Base-by-base conservation (phyloP, 2,888 invertebrate genomes). In the Drosophila suboccidentalis region DNA sequence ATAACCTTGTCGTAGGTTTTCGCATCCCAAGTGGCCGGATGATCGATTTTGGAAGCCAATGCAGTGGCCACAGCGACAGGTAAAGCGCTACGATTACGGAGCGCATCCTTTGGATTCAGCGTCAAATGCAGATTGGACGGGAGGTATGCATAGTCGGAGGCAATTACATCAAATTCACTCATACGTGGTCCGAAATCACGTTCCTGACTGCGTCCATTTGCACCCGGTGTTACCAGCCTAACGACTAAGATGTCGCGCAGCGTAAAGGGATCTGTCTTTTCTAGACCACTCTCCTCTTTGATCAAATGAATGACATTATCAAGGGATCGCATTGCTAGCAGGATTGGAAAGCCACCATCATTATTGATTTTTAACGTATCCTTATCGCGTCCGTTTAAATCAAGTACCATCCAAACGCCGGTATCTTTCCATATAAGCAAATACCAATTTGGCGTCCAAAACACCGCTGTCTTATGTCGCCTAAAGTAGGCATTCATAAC, bases 21-120 rank as follows among this genome's bases (percentile, higher is more conserved):
- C 46, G 70, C 66, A 46, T 92, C 88, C 92, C 92, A 92, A 0
- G 91, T 91, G 6, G 91, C 90, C 1, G 93, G 89, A 65, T 91
- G 85, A 74, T 92, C 92, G 36, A 92, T 90, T 69, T 92, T 92
- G 0, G 92, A 89, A 19, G 89, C 90, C 17, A 92, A 44, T 1
- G 92, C 79, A 0, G 91, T 86, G 11, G 87, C 78, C 0, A 91
- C 77, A 0, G 90, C 90, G 2, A 91, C 90, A 0, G 92, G 90
- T n/a, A 92, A 59, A 0, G 91, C 89, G 47, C 92, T 92, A 1
- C 92, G 91, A 66, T 87, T 86, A 1, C 90, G 80, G 39, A 90
- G 41, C 0, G 92, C 82, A 58, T 87, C 89, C 29, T 84, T 87
- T 2, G 85, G 83, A 36, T 85, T 82, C 0, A 91, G 82, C 0